Conservation (phyloP, 1,140 invertebrate genomes). For the Zaprionus ornatus region DNA sequence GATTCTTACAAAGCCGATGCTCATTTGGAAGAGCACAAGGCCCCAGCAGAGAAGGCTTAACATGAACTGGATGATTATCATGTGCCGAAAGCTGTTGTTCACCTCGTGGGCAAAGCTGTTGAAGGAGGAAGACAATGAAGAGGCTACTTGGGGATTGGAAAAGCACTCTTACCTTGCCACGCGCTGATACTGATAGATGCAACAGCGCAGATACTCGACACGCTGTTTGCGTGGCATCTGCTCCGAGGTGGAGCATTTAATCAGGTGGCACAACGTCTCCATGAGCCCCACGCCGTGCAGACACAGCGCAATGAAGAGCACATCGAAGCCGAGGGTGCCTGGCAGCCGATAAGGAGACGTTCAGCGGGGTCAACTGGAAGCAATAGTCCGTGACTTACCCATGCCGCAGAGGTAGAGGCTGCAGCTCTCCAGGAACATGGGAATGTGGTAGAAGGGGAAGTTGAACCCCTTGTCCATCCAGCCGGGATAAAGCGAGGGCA, state of each 20-base stretch:
- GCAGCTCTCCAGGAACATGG: slow-evolving; percentile 53
- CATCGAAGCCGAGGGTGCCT: slow-evolving; percentile 73
- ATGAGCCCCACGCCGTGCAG: slow-evolving; percentile 65
- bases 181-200: slow-evolving; percentile 70
- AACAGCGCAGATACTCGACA: slow-evolving; percentile 66
- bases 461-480: slow-evolving; percentile 63
- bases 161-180: slow-evolving; percentile 39
- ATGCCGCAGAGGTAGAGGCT: slow-evolving; percentile 62
- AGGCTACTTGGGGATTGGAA: background rate
- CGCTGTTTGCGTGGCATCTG: slow-evolving; percentile 53
- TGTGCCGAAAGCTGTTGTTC: slow-evolving; percentile 60
- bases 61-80: slow-evolving; percentile 66
- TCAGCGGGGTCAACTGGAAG: background rate
- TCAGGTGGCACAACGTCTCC: slow-evolving; percentile 55
- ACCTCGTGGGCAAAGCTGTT: slow-evolving; percentile 55
- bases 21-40: slow-evolving; percentile 69
- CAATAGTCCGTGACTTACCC: slow-evolving; percentile 39
- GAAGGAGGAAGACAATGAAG: background rate
- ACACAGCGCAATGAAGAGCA: slow-evolving; percentile 72
- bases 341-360: background rate
- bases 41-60: slow-evolving; percentile 67
- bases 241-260: slow-evolving; percentile 54
- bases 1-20: slow-evolving; percentile 58
- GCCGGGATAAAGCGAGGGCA: slow-evolving; percentile 59
- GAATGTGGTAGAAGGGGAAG: slow-evolving; percentile 68